Conservation (phyloP, 2,888 invertebrate genomes). For the Andricus quercusramuli region DNA sequence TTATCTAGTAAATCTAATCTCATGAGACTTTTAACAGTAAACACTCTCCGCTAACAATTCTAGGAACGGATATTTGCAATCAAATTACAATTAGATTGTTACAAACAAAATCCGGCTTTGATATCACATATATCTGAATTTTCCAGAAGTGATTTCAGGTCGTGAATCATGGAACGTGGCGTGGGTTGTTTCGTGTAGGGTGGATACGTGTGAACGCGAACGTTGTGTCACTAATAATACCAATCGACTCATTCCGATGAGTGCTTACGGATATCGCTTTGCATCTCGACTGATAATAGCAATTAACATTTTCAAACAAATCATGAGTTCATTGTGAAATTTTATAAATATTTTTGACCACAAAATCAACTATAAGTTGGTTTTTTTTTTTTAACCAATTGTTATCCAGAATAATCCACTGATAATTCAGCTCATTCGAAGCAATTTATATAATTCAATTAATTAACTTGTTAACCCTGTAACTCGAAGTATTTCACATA, state of each 20-base stretch:
- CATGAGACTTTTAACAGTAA: not conserved
- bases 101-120: not conserved
- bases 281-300: not conserved
- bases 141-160: not conserved
- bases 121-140: not conserved
- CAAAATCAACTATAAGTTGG: too few species aligned
- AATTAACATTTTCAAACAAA: not conserved
- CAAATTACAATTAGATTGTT: not conserved
- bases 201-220: slow-evolving; percentile 45
- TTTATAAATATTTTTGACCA: not conserved
- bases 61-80: not conserved
- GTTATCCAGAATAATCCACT: too few species aligned
- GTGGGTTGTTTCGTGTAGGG: slow-evolving; percentile 52
- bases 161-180: slow-evolving; percentile 48
- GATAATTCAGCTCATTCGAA: too few species aligned
- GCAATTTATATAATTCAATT: too few species aligned
- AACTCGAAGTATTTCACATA: too few species aligned
- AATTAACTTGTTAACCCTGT: too few species aligned
- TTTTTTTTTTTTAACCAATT: too few species aligned
- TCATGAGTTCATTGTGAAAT: not conserved
- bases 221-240: slow-evolving; percentile 54
- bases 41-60: not conserved
- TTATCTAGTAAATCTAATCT: not conserved
- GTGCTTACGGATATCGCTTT: slow-evolving; percentile 50
- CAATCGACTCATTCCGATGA: slow-evolving; percentile 52